Evolutionary conservation across 1,140 invertebrate genomes (phyloP), one percentile per base, ranked within the genome.

Genomic region (Hyles vespertilio): DNA sequence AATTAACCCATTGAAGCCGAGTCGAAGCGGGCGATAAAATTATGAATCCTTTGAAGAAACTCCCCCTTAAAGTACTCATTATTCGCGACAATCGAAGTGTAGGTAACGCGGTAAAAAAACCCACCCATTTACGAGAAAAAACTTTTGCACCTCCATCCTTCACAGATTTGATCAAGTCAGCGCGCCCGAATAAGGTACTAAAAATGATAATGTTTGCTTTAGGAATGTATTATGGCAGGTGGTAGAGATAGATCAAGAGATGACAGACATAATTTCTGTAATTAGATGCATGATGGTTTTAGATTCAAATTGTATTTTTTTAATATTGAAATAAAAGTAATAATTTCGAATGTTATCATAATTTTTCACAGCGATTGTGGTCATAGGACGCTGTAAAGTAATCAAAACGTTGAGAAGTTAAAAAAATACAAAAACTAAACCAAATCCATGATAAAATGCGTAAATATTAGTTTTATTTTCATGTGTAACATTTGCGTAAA

Each of bases 141-240:
- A 52, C 44, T 56, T 40, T 65, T 51, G 53, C 57, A 58, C 55
- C 60, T 63, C 45, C 54, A 63, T 63, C 59, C 59, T 57, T 62
- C 49, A 59, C 51, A 67, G 61, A 63, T 67, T 67, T 59, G 44
- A 54, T 57, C 60, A 56, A 51, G 46, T 60, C 65, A 54, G 44
- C 58, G 60, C 53, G 40, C 56, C 33, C 55, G 50, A 43, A 62
- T 56, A 57, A 51, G 36, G 54, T 57, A 55, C 34, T 60, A 60
- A 56, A 56, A 57, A 51, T 51, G 46, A 67, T 62, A 67, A 59
- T 45, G 55, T 40, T 40, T 56, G 45, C 55, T 40, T 45, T 34
- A 48, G 12, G 47, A 43, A 51, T 44, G 46, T 58, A 52, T 58
- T 56, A 36, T 55, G 36, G 22, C 6, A 5, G 4, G 5, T 5